Evolutionary conservation across 2,888 invertebrate species (phyloP).

Genomic region (Pterobdella sp.): DNA sequence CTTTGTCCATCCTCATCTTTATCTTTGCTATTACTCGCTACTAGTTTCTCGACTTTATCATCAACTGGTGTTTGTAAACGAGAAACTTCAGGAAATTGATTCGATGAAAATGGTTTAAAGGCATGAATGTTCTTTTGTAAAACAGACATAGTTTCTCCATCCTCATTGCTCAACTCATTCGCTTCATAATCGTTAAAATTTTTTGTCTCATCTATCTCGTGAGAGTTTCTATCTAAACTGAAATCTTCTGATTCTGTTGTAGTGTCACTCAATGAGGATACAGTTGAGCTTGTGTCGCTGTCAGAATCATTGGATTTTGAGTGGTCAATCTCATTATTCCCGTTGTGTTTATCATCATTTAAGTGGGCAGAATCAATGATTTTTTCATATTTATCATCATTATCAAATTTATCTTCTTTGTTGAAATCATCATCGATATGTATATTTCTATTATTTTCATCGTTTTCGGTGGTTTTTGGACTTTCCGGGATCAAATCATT

Average conservation of each 20-base stretch:
- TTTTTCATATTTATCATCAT: not conserved
- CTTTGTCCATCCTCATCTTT: not conserved
- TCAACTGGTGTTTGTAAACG: constrained; percentile 22
- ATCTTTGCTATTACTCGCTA: not conserved
- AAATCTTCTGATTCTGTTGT: too few species aligned
- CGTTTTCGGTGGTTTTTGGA: not conserved
- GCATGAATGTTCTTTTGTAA: constrained; percentile 13
- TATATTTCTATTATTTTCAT: too few species aligned
- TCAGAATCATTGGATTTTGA: not conserved
- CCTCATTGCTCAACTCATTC: not conserved
- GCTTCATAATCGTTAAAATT: not conserved
- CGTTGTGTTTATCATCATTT: not conserved
- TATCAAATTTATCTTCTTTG: not conserved
- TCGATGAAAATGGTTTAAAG: constrained; percentile 18
- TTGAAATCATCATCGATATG: too few species aligned
- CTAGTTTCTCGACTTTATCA: constrained; percentile 18
- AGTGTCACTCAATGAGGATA: not conserved
- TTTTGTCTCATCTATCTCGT: not conserved
- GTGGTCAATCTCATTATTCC: not conserved
- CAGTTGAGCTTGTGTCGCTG: not conserved
- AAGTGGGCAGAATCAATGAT: too few species aligned
- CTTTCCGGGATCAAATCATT: not conserved
- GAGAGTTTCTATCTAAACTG: not conserved
- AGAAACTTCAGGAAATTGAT: not conserved
- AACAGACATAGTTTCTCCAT: not conserved